Evolutionary conservation across 2,113 vertebrate genomes (phyloP), one percentile per base, ranked within the genome.

Genomic region (Poicephalus gulielmi): DNA sequence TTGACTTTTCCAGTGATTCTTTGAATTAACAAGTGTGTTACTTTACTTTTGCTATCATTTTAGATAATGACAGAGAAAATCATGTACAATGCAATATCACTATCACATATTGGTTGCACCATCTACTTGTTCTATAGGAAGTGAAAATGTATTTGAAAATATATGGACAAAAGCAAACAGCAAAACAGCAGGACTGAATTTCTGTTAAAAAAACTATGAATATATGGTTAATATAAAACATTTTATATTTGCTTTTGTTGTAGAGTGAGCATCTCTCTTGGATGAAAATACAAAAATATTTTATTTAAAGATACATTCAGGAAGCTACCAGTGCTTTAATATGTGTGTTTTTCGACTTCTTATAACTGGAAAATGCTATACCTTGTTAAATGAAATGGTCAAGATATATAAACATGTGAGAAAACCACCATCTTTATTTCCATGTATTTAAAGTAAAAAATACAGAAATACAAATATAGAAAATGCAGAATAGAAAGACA

Each of bases 1-100:
- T 93, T 92, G 71, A 71, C 33, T 95, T 94, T 94, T 88, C 37
- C 44, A 93, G 37, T 59, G 74, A 73, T 90, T 94, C 60, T 73
- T 95, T 68, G 84, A 94, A 92, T 63, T 84, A 96, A n/a, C 53
- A 94, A 83, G 60, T 75, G 77, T 47, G 25, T 83, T 83, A 63
- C 25, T 75, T 92, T 73, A 78, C 44, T 96, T 94, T 89, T 82
- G 37, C 49, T 91, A 78, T 90, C 83, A 83, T 77, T 92, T 88
- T 77, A 80, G 67, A 28, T 74, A 88, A 91, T 83, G 46, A 43
- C 33, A 81, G 64, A 91, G 64, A 77, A 71, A 84, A 17, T 67
- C 35, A 63, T 23, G 25, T 63, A 43, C n/a, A 80, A 30, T 81
- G 68, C 12, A 77, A 64, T 5, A 66, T 73, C 91, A 55, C 27